Base-by-base conservation (phyloP, 2,888 invertebrate species). In the Ceramica pisi region DNA sequence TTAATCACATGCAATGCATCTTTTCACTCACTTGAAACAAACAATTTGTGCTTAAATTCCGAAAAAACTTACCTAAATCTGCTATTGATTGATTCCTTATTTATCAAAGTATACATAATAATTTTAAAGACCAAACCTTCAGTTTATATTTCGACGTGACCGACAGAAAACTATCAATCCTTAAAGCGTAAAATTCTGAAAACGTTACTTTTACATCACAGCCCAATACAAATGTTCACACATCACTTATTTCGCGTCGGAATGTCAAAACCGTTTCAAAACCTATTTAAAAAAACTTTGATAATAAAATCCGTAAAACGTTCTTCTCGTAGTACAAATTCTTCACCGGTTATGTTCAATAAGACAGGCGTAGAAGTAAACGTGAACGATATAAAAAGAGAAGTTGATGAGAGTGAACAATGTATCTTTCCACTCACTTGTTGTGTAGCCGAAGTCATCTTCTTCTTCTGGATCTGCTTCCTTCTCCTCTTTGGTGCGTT, bases 371-470 rank as follows among this genome's bases (percentile, higher is more conserved):
- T 96, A 96, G 51, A 95, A 89, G 73, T 96, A 96, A 0, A 96
- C 94, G 61, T 95, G 96, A 51, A 94, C 74, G 2, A 95, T 77
- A 60, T 96, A 96, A 56, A 95, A 90, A 5, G 91, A 89, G 86
- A 94, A 95, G 76, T 95, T 95, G 66, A 95, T 76, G 5, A 94
- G 78, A 48, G 93, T 92, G 89, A 94, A 95, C 91, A 95, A 94
- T 94, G 95, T 95, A 94, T 95, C 95, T 93, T 94, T 94, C 94
- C 94, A 97, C 98, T 98, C 96, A 99, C 99, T 97, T 91, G 96
- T 96, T n/a, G 99, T 99, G 95, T 99, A 99, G 69, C 99, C 99
- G 93, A 97, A 99, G 88, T 98, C 98, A 90, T 99, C 99, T 93
- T 99, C 99, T 83, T 97, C 96, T 88, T 99, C 99, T 19, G 97